Base-by-base conservation (phyloP, 2,888 invertebrate species). In the Orgyia antiqua region DNA sequence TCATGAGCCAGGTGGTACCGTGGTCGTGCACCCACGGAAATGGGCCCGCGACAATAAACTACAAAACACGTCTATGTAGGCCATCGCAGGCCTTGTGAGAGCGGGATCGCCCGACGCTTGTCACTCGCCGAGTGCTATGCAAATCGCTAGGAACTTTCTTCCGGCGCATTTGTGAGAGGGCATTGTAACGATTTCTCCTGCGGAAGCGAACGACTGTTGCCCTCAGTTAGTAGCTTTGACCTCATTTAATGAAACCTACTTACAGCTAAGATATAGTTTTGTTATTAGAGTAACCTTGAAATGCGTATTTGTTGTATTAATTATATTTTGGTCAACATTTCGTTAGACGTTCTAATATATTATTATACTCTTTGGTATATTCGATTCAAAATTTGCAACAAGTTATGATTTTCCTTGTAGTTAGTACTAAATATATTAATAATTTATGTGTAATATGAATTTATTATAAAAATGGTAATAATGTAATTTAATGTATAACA, bases 131-230 rank as follows among this genome's bases (percentile, higher is more conserved):
- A 66, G 61, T 57, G 62, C 74, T 70, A 80, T 84, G 84, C 73
- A 78, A 82, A 83, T 83, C 57, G 60, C 52, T 69, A 74, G 77
- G 77, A 78, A 83, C 82, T 83, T 86, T 83, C 83, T 82, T 83
- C 79, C 76, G 77, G 72, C 62, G 64, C 54, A 52, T 60, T 62
- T 58, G 65, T 64, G 63, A 68, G 67, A 65, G 69, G 74, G 60
- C 73, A 72, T 74, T 76, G 74, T 76, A 68, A 70, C 71, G 75
- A 80, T 82, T 82, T 82, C 80, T 74, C 76, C 65, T 48, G 57
- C 59, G 61, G 59, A 55, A 57, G 52, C 58, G 60, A 54, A 57
- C 58, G 58, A 56, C 50, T 60, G 55, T 61, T 56, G 51, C 57
- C 55, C 53, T 61, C 67, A 64, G 52, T 66, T 15, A 15, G n/a